Evolutionary conservation across 2,797 vertebrate genomes (phyloP).

Genomic region (Delichon dasypus): DNA sequence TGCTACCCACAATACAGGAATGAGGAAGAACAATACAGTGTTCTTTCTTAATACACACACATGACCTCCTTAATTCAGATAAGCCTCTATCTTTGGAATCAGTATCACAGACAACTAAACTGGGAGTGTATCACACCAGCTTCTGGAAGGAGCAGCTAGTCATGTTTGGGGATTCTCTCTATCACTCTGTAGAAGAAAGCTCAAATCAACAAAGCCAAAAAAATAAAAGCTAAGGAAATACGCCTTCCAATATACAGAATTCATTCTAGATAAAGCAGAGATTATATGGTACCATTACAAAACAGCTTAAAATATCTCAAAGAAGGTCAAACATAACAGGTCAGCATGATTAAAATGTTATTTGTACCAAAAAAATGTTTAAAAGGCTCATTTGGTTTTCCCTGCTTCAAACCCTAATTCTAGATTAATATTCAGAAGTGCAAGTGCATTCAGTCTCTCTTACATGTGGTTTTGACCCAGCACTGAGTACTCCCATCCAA

Average conservation of each 20-base stretch:
- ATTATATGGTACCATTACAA: not conserved
- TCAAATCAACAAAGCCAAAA: not conserved
- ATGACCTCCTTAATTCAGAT: not conserved
- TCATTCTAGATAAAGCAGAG: not conserved
- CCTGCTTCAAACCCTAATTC: not conserved
- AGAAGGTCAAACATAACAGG: not conserved
- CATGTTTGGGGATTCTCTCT: not conserved
- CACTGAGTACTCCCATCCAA: accelerated
- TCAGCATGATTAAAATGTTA: not conserved
- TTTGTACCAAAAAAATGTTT: not conserved
- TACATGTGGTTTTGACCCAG: not conserved
- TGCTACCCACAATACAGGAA: not conserved
- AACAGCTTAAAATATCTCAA: not conserved
- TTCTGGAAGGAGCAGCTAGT: not conserved
- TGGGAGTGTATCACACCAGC: not conserved
- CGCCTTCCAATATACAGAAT: not conserved
- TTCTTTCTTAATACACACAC: not conserved
- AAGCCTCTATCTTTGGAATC: not conserved
- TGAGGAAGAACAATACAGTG: not conserved
- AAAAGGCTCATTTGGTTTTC: not conserved
- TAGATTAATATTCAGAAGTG: not conserved
- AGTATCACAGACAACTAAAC: not conserved
- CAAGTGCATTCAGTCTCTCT: not conserved
- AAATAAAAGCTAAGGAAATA: not conserved
- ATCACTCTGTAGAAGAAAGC: not conserved